Evolutionary conservation across 2,113 vertebrate genomes (phyloP).

Genomic region (Procavia capensis): DNA sequence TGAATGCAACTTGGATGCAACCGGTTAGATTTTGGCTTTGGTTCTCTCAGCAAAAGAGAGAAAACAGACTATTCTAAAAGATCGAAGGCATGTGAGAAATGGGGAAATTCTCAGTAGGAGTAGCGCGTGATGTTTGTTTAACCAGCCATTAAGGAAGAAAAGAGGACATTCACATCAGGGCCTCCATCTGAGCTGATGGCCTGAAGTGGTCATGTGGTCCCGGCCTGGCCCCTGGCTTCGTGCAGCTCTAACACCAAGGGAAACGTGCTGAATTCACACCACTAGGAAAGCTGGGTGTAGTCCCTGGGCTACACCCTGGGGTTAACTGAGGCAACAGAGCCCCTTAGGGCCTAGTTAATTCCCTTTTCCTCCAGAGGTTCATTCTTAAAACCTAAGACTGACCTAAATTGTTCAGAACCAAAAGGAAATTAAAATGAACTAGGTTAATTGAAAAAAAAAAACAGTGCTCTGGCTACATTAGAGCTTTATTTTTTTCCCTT

Average conservation of each 20-base stretch:
- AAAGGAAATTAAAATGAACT: slow-evolving; percentile 57
- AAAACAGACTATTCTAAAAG: neutral
- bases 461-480: neutral
- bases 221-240: neutral
- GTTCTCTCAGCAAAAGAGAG: neutral
- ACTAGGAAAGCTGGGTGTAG: neutral
- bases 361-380: slow-evolving; percentile 59
- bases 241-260: neutral
- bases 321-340: neutral
- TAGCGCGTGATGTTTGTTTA: neutral
- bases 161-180: neutral
- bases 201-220: neutral
- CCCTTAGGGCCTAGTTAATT: slow-evolving; percentile 16
- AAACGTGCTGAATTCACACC: neutral
- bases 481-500: neutral
- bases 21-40: neutral
- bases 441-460: slow-evolving; percentile 34
- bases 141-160: neutral
- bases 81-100: neutral
- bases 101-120: neutral
- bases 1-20: neutral
- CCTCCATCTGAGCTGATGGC: neutral
- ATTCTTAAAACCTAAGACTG: slow-evolving; percentile 65
- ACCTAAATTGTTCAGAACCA: slow-evolving; percentile 63
- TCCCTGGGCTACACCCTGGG: neutral